These are phyloP conservation scores for Pseudonaja textilis DNA, from an alignment of 2,113 vertebrate species.

Conservation along the genomic window DNA sequence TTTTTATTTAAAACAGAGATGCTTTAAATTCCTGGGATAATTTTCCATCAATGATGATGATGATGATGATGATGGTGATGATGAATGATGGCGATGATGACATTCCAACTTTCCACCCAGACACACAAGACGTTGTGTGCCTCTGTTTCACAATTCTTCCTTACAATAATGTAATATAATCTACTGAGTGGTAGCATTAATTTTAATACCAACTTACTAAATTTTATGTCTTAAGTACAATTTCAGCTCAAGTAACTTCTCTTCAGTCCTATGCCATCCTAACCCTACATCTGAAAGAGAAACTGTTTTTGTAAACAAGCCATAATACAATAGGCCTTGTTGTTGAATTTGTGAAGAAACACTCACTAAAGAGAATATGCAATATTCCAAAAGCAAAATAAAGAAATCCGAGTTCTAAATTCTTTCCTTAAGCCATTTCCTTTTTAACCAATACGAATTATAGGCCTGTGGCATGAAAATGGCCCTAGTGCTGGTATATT, in stretches of 20 bases:
- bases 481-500: conserved; percentile 58
- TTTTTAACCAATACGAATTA: conserved; percentile 59
- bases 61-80: too few species aligned
- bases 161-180: background rate
- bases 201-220: background rate
- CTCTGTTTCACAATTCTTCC: background rate
- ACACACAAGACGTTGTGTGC: background rate
- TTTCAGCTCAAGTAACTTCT: background rate
- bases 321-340: background rate
- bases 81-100: background rate
- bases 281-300: background rate
- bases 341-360: background rate
- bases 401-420: background rate
- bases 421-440: background rate
- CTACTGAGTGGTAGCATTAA: background rate
- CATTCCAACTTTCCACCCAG: background rate
- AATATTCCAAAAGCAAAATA: background rate
- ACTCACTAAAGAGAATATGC: background rate
- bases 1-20: background rate
- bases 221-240: background rate
- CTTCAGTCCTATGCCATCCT: background rate
- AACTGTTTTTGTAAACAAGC: background rate
- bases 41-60: background rate
- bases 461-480: conserved; percentile 44
- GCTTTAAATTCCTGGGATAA: background rate